Evolutionary conservation across 2,797 vertebrate species (phyloP), one percentile per base, ranked within the genome.

Genomic region (Orestias chungarensis): DNA sequence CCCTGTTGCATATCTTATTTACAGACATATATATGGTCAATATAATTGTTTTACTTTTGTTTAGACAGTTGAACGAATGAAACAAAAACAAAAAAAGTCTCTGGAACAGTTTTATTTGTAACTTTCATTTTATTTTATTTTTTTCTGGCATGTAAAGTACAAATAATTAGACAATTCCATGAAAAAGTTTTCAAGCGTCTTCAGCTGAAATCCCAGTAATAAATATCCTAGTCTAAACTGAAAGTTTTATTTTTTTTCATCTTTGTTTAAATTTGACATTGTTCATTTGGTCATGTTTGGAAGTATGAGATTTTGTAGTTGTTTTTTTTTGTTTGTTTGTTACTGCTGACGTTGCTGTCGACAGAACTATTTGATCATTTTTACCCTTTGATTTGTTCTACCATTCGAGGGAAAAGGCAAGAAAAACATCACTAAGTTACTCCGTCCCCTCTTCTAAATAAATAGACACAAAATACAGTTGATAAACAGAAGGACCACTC

Each of bases 121-220:
- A 96, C 95, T 94, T 95, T 95, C 95, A 95, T 93, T 95, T 94
- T 95, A 95, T 96, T 52, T 54, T n/a, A n/a, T n/a, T 96, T 95
- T 96, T 96, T 96, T 96, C 96, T 96, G 96, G 96, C 96, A 96
- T 97, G 96, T 97, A 97, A 97, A 97, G 95, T 97, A 97, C 96
- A 97, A 97, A 97, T 96, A 96, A 96, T 97, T 96, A 96, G 96
- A 97, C 96, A 96, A 96, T 96, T 96, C 96, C 96, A 97, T 97
- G 96, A 96, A 97, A 97, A 97, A 97, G 96, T 96, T 95, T 96
- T 95, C 94, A 96, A 96, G 96, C 95, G 93, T 96, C 94, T 95
- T 96, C 96, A 96, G 95, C 95, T 96, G 95, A 95, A 95, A 96
- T 95, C 95, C 95, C 94, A 95, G 96, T 96, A 96, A 96, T 96